Evolutionary conservation across 2,797 vertebrate genomes (phyloP).

Genomic region (Sciaenops ocellatus): DNA sequence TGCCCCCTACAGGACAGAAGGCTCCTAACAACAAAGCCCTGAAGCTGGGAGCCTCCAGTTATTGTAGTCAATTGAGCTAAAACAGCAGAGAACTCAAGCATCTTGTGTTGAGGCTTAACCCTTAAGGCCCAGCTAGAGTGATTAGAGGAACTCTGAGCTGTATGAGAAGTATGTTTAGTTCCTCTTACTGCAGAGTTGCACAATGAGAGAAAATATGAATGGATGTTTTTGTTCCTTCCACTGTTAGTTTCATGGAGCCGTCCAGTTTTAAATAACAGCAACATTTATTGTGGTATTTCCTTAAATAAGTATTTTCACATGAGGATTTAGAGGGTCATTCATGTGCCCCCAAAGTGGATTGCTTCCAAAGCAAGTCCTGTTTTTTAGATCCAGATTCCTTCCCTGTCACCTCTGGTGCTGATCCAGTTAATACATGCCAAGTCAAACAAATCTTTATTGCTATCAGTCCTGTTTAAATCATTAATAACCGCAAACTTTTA

Average conservation of each 20-base stretch:
- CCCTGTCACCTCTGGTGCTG: background rate
- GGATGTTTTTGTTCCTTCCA: background rate
- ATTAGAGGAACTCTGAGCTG: conserved; percentile 6
- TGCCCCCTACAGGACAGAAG: conserved; percentile 75
- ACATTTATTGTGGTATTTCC: background rate
- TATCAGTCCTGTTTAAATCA: background rate
- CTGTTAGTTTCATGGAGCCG: background rate
- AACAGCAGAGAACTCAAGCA: conserved; percentile 26
- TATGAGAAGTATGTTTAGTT: conserved; percentile 31
- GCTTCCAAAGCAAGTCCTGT: background rate
- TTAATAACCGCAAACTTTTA: background rate
- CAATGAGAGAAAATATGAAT: conserved; percentile 31
- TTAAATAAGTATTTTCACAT: background rate
- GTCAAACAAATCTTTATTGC: background rate
- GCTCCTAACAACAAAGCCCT: conserved; percentile 31
- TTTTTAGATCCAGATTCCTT: background rate
- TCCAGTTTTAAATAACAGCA: background rate
- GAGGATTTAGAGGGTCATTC: background rate
- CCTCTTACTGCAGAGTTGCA: conserved; percentile 35
- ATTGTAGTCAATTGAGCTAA: conserved; percentile 38
- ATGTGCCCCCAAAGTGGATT: background rate
- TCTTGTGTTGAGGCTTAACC: conserved; percentile 31
- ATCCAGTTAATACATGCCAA: background rate
- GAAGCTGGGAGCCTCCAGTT: conserved; percentile 48
- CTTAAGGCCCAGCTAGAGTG: background rate